Evolutionary conservation across 1,140 invertebrate genomes (phyloP).

Genomic region (Penaeus chinensis): DNA sequence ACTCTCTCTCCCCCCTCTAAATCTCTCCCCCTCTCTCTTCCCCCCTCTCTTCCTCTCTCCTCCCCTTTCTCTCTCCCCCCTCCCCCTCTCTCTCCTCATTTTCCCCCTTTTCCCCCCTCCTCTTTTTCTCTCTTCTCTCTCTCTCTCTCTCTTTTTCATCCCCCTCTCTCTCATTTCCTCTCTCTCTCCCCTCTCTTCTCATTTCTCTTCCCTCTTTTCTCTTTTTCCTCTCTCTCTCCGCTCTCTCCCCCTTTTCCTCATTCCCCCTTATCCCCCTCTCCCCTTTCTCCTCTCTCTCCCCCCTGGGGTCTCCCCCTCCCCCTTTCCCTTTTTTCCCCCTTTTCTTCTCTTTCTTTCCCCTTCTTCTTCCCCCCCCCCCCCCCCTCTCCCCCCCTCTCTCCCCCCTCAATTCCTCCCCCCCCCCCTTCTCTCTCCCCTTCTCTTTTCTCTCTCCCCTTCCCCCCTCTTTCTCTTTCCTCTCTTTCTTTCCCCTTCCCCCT

Average conservation of each 20-base stretch:
- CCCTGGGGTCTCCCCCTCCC: not conserved
- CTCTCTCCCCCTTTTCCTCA: conserved; percentile 2
- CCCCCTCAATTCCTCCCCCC: no score
- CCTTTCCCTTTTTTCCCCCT: no score
- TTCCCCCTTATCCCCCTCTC: conserved; percentile 1
- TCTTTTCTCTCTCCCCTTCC: no score
- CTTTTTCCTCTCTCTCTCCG: not conserved
- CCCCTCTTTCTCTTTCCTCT: no score
- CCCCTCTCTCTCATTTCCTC: not conserved
- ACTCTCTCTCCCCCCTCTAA: not conserved
- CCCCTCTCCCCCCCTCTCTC: no score
- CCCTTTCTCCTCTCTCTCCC: no score
- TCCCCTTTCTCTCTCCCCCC: not conserved
- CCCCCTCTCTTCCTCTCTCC: not conserved
- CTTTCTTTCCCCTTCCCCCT: not conserved
- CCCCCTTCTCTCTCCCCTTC: no score
- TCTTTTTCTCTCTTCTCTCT: no score
- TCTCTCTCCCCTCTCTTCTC: not conserved
- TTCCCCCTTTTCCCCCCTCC: not conserved
- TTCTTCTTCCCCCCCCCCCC: no score
- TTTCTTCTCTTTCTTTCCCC: no score
- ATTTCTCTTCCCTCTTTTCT: not conserved
- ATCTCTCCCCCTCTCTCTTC: not conserved
- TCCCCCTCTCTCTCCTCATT: not conserved
- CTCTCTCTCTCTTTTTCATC: not conserved